Percentiles rank a stretch among this genome's conserved stretches.
Evolutionary conservation across 2,113 vertebrate species (phyloP).

Genomic region (Thomomys bottae): DNA sequence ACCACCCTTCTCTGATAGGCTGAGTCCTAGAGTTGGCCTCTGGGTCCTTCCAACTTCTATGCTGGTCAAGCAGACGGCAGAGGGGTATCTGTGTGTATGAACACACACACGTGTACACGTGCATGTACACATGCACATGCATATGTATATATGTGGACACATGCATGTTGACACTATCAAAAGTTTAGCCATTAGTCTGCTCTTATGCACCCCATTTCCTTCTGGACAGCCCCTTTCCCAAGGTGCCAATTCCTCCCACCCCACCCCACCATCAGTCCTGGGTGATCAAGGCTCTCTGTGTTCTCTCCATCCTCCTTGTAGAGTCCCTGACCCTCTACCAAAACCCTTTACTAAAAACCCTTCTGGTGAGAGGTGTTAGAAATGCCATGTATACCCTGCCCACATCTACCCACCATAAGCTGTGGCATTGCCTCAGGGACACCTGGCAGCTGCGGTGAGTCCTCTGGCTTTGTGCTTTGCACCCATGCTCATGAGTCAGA

Average conservation of each 20-base stretch:
- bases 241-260: background rate
- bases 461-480: background rate
- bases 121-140: accelerated
- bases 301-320: background rate
- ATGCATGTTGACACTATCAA: no score
- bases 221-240: background rate
- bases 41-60: no score
- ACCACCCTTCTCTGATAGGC: background rate
- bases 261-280: background rate
- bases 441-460: accelerated
- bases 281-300: background rate
- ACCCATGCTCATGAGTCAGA: accelerated
- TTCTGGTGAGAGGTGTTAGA: background rate
- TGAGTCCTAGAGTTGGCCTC: background rate
- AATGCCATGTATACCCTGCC: background rate
- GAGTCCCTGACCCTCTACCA: background rate
- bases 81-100: background rate
- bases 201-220: background rate
- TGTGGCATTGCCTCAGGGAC: background rate
- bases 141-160: no score
- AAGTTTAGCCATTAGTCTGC: background rate
- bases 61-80: background rate
- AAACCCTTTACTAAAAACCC: background rate
- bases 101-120: no score
- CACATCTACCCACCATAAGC: background rate